Evolutionary conservation across 2,113 vertebrate species (phyloP).

Genomic region (Malurus cyaneus): DNA sequence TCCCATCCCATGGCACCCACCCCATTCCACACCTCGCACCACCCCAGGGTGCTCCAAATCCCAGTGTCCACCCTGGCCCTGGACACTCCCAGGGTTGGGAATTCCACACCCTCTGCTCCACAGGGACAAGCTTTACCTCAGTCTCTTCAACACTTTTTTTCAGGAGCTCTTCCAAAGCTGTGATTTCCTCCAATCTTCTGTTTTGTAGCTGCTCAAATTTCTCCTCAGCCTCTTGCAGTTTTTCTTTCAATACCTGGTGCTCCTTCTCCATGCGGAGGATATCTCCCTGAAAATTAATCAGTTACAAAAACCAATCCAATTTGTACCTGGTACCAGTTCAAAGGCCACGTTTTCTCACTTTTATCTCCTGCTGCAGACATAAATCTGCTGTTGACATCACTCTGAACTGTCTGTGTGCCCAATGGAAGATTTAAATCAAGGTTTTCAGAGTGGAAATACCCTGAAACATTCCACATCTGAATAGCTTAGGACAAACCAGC

Average conservation of each 20-base stretch:
- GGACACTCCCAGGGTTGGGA: neutral
- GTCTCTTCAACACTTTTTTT: slow-evolving; percentile 63
- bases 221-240: slow-evolving; percentile 71
- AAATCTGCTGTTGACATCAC: neutral
- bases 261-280: slow-evolving; percentile 79
- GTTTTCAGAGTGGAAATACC: neutral
- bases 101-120: neutral
- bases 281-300: slow-evolving; percentile 77
- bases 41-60: neutral
- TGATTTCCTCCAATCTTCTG: slow-evolving; percentile 43
- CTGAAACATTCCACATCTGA: neutral
- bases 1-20: no score
- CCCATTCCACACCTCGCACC: no score
- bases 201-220: slow-evolving; percentile 39
- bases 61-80: neutral
- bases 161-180: slow-evolving; percentile 70
- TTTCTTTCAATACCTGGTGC: slow-evolving; percentile 56
- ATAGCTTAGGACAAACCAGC: neutral
- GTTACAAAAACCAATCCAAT: neutral
- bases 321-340: neutral
- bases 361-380: neutral
- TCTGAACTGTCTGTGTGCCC: neutral
- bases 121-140: slow-evolving; percentile 65
- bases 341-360: neutral
- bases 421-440: neutral